Conservation (phyloP, 2,113 vertebrate genomes). For the Lamprotornis superbus region DNA sequence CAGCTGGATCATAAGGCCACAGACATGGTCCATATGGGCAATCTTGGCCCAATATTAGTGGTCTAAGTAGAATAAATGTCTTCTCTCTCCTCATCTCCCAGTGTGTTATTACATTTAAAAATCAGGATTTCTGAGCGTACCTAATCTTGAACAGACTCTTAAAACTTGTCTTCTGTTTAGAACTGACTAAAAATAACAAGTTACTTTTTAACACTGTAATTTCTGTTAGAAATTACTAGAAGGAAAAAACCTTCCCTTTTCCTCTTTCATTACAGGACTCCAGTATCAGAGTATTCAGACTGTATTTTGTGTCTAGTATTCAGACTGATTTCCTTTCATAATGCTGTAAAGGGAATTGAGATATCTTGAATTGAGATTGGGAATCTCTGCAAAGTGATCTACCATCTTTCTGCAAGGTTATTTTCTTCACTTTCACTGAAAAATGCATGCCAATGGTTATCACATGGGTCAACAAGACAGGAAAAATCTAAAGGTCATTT, state of each 20-base stretch:
- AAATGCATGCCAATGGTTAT: neutral
- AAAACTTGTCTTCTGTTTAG: neutral
- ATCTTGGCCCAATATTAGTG: neutral
- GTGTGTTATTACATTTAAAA: neutral
- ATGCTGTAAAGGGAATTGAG: neutral
- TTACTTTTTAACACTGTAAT: neutral
- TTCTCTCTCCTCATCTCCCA: neutral
- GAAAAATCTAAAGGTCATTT: neutral
- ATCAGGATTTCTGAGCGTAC: neutral
- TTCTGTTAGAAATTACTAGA: neutral
- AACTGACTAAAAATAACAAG: neutral
- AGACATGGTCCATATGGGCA: neutral
- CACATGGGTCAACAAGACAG: neutral
- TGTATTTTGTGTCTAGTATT: neutral
- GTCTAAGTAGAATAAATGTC: neutral
- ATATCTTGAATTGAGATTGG: neutral
- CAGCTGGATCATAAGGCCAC: neutral
- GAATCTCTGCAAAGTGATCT: neutral
- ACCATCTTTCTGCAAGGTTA: neutral
- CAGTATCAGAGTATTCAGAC: neutral
- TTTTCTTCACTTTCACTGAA: neutral
- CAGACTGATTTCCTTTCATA: neutral
- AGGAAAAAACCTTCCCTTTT: neutral
- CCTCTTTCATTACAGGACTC: neutral
- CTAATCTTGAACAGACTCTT: neutral